Evolutionary conservation across 2,797 vertebrate species (phyloP).

Genomic region (Sternotherus odoratus): DNA sequence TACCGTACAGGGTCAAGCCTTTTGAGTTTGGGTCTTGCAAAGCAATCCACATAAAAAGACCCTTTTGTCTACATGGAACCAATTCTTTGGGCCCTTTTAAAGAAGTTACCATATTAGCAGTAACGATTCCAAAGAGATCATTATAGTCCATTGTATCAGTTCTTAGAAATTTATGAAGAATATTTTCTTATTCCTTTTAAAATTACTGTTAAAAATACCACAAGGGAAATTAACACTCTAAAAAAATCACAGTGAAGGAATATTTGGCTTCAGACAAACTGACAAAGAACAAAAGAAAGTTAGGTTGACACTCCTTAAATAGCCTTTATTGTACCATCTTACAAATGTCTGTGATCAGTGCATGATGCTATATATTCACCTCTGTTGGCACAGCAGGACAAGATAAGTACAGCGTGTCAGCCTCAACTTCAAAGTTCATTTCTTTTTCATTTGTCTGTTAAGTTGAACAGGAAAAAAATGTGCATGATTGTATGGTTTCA

Average conservation of each 20-base stretch:
- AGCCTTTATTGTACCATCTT: background rate
- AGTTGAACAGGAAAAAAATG: background rate
- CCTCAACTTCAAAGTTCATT: background rate
- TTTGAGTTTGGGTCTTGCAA: background rate
- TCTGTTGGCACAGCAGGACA: background rate
- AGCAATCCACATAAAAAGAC: background rate
- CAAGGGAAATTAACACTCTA: background rate
- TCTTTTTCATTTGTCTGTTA: background rate
- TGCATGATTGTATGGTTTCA: background rate
- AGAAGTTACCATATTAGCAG: background rate
- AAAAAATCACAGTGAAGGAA: background rate
- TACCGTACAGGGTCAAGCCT: background rate
- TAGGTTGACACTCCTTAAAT: background rate
- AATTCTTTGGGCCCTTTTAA: background rate
- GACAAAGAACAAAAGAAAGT: background rate
- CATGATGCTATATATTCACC: background rate
- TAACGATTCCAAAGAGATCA: slow-evolving; percentile 4
- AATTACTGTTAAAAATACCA: background rate
- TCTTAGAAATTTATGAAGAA: background rate
- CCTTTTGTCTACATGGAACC: background rate
- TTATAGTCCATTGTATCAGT: slow-evolving; percentile 4
- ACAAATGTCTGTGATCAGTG: background rate
- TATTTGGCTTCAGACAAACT: background rate
- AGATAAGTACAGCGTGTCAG: background rate
- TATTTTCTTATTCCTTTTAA: background rate